phyloP scores from a whole-genome alignment of 2,113 vertebrate species.

The Puntigrus tetrazona region DNA sequence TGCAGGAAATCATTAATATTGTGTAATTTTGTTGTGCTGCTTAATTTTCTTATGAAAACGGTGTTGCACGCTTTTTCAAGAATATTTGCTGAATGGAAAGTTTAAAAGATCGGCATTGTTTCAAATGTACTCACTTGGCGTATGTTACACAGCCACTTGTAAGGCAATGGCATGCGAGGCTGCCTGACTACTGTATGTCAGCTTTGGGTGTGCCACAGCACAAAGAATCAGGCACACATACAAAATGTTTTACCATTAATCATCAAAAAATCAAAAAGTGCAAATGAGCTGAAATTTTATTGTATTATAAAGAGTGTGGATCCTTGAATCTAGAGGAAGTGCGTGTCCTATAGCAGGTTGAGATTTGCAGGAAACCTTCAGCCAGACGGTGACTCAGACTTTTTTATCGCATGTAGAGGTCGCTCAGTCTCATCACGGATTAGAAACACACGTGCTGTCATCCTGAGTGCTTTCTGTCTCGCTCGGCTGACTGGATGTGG shows the following conservation, averaged over 20 bases:
- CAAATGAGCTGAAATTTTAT: neutral
- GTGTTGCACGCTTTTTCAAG: neutral
- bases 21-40: neutral
- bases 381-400: constrained; percentile 46
- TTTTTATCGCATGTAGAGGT: constrained; percentile 27
- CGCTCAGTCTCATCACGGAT: constrained; percentile 21
- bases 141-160: neutral
- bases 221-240: neutral
- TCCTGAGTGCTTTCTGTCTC: constrained; percentile 15
- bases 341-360: neutral
- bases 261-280: neutral
- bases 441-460: constrained; percentile 9
- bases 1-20: neutral
- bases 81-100: neutral
- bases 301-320: neutral
- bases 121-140: neutral
- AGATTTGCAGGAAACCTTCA: constrained; percentile 29
- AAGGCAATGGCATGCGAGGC: constrained; percentile 10
- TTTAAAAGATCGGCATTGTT: neutral
- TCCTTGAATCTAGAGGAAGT: neutral
- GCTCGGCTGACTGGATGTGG: constrained; percentile 34
- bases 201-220: constrained; percentile 11
- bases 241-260: neutral
- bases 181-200: neutral
- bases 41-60: neutral